These are phyloP conservation scores for Epizoanthus stellaris DNA, from an alignment of 92 coral and sea anemone species.

Conservation along the genomic window DNA sequence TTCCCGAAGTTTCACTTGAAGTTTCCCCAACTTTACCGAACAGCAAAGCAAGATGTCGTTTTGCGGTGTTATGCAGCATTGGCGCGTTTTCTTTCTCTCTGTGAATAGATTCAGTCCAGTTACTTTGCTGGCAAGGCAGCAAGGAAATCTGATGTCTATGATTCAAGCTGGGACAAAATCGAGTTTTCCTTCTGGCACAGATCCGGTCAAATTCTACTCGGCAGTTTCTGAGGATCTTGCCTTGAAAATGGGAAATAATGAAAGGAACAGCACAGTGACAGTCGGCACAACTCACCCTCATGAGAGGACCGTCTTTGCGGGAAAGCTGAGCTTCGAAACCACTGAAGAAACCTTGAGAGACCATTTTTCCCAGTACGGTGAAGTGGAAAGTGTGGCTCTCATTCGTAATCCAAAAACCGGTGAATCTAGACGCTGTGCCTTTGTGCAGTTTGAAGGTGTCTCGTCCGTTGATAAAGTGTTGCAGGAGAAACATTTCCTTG, in stretches of 20 bases:
- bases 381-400: conserved; percentile 37
- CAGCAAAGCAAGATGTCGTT: conserved; percentile 11
- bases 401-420: conserved; percentile 30
- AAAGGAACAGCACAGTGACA: too few species aligned
- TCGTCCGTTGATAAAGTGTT: conserved; percentile 52
- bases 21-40: too few species aligned
- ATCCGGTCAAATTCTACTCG: too few species aligned
- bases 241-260: too few species aligned
- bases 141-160: neutral
- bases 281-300: conserved; percentile 41
- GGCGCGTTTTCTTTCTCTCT: neutral
- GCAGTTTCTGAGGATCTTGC: too few species aligned
- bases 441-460: conserved; percentile 54
- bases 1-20: too few species aligned
- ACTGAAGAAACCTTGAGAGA: conserved; percentile 24
- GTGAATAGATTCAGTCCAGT: too few species aligned
- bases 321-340: conserved; percentile 19
- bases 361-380: conserved; percentile 60
- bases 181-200: neutral
- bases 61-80: neutral
- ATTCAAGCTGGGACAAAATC: too few species aligned
- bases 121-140: too few species aligned
- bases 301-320: conserved; percentile 59
- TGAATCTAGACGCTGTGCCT: conserved; percentile 55
- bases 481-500: conserved; percentile 47